Conservation (phyloP, 1,140 invertebrate genomes). For the Frieseomelitta varia region DNA sequence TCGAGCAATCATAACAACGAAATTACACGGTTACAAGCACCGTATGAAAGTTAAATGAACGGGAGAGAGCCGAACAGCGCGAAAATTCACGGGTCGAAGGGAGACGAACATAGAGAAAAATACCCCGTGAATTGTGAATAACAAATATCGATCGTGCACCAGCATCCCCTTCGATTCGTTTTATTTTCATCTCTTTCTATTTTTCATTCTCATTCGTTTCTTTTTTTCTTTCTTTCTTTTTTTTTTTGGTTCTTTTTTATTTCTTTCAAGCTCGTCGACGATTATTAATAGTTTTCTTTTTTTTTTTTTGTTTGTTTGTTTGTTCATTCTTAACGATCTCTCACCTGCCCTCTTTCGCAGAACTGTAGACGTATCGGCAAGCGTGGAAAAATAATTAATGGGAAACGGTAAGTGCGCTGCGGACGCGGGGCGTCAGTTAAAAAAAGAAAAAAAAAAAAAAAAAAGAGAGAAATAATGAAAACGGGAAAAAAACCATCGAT, state of each 20-base stretch:
- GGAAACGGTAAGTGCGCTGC: slow-evolving; percentile 25
- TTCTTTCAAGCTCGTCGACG: background rate
- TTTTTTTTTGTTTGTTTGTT: background rate
- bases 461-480: background rate
- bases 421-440: slow-evolving; percentile 23
- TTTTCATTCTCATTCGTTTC: background rate
- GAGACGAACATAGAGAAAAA: slow-evolving; percentile 1
- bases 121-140: slow-evolving; percentile 22
- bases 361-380: slow-evolving; percentile 65
- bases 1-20: slow-evolving; percentile 48
- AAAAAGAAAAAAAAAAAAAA: background rate
- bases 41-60: slow-evolving; percentile 48
- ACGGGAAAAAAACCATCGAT: slow-evolving; percentile 19
- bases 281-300: background rate
- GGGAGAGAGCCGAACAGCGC: background rate
- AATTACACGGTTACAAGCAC: slow-evolving; percentile 42
- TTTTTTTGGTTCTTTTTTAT: slow-evolving; percentile 1
- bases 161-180: slow-evolving; percentile 17
- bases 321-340: slow-evolving; percentile 40
- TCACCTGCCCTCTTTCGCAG: slow-evolving; percentile 79
- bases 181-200: background rate
- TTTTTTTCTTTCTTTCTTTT: background rate
- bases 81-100: too few species aligned
- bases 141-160: slow-evolving; percentile 22
- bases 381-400: slow-evolving; percentile 65